phyloP scores from a whole-genome alignment of 1,140 invertebrate species.

The Mya arenaria region DNA sequence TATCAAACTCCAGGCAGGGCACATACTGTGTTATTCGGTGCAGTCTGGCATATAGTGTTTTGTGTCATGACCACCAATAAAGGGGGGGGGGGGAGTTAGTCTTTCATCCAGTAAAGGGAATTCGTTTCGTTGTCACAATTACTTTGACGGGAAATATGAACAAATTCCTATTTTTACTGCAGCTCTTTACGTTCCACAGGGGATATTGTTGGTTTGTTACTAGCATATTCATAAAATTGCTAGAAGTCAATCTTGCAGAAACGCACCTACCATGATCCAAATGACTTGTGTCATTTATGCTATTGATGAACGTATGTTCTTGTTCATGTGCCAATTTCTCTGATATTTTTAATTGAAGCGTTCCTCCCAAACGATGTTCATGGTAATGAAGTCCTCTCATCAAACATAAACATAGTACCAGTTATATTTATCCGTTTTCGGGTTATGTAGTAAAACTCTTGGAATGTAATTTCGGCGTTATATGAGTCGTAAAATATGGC shows the following conservation, averaged over 20 bases:
- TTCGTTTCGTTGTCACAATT: slow-evolving; percentile 41
- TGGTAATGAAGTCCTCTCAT: slow-evolving; percentile 52
- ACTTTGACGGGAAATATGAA: slow-evolving; percentile 54
- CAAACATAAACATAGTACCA: slow-evolving; percentile 65
- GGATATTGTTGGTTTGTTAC: slow-evolving; percentile 71
- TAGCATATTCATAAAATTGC: slow-evolving; percentile 72
- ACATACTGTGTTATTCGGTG: slow-evolving; percentile 69
- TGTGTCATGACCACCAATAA: slow-evolving; percentile 33
- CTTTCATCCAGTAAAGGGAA: slow-evolving; percentile 48
- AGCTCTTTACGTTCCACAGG: slow-evolving; percentile 65
- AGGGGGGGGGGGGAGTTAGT: slow-evolving; percentile 27
- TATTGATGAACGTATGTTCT: slow-evolving; percentile 71
- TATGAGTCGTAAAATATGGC: slow-evolving; percentile 60
- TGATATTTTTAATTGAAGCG: slow-evolving; percentile 62
- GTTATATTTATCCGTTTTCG: slow-evolving; percentile 68
- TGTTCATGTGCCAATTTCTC: slow-evolving; percentile 68
- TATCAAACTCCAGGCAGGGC: slow-evolving; percentile 71
- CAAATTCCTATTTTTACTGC: slow-evolving; percentile 59
- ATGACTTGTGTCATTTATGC: slow-evolving; percentile 74
- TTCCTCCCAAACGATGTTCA: slow-evolving; percentile 39
- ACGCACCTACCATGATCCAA: slow-evolving; percentile 72
- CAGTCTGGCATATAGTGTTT: slow-evolving; percentile 65
- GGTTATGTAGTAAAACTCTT: slow-evolving; percentile 69
- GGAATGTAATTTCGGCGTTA: slow-evolving; percentile 68
- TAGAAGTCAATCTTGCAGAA: slow-evolving; percentile 70